These are phyloP conservation scores for Hyperoplus immaculatus DNA, from an alignment of 2,797 vertebrate species.

Conservation along the genomic window DNA sequence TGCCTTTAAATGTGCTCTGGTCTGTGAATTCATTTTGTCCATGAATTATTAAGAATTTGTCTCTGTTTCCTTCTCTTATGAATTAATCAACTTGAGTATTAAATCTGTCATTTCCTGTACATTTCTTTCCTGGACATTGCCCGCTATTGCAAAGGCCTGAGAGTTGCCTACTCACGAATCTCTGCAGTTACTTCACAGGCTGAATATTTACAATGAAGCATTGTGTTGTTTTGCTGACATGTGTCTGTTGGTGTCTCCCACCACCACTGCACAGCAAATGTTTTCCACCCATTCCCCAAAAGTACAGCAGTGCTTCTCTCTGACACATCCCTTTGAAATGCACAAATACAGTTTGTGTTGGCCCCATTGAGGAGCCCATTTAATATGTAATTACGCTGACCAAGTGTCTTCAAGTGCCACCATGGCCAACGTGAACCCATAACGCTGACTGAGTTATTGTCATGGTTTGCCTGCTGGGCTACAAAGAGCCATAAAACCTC, in stretches of 20 bases:
- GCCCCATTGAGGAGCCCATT: background rate
- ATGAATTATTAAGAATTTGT: conserved; percentile 58
- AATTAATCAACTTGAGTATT: conserved; percentile 15
- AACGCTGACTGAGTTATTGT: background rate
- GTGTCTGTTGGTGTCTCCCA: conserved; percentile 57
- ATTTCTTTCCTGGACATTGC: conserved; percentile 4
- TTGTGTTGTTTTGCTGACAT: conserved; percentile 71
- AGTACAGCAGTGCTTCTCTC: conserved; percentile 6
- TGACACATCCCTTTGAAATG: background rate
- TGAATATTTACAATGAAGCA: conserved; percentile 69
- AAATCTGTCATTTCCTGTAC: conserved; percentile 19
- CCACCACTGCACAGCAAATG: conserved; percentile 33
- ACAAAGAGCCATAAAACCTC: background rate
- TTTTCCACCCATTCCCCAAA: conserved; percentile 14
- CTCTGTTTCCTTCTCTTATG: conserved; percentile 22
- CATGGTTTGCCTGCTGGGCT: conserved; percentile 2
- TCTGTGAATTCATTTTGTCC: conserved; percentile 26
- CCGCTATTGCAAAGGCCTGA: conserved; percentile 21
- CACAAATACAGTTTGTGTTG: background rate
- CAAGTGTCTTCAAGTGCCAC: conserved; percentile 20
- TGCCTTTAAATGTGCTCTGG: conserved; percentile 15
- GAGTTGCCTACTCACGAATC: conserved; percentile 62
- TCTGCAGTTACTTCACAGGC: conserved; percentile 59
- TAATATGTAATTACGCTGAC: conserved; percentile 16
- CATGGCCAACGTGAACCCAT: background rate